Conservation (phyloP, 2,113 vertebrate species). For the Damaliscus lunatus region DNA sequence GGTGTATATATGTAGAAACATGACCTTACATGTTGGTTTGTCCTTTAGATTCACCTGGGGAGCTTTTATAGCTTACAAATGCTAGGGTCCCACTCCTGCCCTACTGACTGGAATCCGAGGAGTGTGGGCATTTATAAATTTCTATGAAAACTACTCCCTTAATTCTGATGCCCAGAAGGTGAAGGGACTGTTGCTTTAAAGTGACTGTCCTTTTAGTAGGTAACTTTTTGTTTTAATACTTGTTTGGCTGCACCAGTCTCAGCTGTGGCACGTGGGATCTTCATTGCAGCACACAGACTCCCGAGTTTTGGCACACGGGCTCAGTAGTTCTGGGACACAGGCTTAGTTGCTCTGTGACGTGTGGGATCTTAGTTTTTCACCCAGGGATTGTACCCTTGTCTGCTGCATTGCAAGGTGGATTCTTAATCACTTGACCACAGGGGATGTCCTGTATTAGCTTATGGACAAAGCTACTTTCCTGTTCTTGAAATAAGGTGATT, state of each 20-base stretch:
- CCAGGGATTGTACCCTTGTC: background rate
- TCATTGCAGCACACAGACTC: background rate
- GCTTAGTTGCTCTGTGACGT: background rate
- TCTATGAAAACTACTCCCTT: background rate
- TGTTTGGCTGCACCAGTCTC: background rate
- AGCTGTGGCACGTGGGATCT: background rate
- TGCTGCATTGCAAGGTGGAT: background rate
- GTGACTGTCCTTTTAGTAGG: background rate
- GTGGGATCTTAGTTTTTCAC: background rate
- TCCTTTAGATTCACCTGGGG: background rate
- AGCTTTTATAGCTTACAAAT: background rate
- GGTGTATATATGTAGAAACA: background rate
- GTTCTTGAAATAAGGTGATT: too few species aligned
- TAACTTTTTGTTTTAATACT: background rate
- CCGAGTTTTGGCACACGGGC: accelerated
- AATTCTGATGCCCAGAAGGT: background rate
- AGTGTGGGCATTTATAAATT: background rate
- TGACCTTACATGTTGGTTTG: background rate
- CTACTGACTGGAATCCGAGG: background rate
- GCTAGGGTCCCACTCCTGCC: background rate
- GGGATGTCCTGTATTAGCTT: too few species aligned
- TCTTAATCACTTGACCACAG: background rate
- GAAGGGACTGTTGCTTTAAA: background rate
- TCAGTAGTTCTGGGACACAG: background rate
- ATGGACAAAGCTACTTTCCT: too few species aligned